Percentiles rank a stretch among this genome's conserved stretches.
Evolutionary conservation across 1,140 invertebrate genomes (phyloP).

Genomic region (Panagrolaimus sp.): DNA sequence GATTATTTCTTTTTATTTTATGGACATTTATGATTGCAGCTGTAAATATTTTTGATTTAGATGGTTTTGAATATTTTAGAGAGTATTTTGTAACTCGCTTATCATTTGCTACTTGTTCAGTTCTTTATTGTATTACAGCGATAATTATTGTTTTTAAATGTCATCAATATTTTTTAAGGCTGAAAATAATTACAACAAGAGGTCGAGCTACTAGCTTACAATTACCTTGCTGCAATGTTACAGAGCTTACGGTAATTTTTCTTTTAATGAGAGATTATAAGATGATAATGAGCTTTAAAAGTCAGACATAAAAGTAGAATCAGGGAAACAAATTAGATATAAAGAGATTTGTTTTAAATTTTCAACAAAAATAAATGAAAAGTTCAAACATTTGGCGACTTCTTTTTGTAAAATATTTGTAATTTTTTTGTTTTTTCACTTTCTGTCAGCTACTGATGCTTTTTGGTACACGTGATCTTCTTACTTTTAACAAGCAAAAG

Average conservation of each 20-base stretch:
- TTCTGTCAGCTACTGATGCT: no score
- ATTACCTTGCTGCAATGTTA: background rate
- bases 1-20: background rate
- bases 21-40: constrained; percentile 3
- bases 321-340: no score
- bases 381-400: no score
- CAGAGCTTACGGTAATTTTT: background rate
- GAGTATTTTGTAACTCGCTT: background rate
- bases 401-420: no score
- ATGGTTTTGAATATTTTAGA: constrained; percentile 9
- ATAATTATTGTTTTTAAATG: background rate
- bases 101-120: background rate
- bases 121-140: constrained; percentile 1
- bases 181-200: background rate
- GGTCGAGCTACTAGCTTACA: background rate
- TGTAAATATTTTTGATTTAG: background rate
- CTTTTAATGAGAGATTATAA: no score
- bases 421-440: no score
- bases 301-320: no score
- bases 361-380: no score
- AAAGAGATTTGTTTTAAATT: no score
- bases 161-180: background rate
- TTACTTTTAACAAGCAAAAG: no score
- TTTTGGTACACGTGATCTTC: no score
- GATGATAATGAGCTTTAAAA: no score